Base-by-base conservation (phyloP, 37 sponge, comb jelly and placozoan genomes). In the Amphimedon queenslandica region DNA sequence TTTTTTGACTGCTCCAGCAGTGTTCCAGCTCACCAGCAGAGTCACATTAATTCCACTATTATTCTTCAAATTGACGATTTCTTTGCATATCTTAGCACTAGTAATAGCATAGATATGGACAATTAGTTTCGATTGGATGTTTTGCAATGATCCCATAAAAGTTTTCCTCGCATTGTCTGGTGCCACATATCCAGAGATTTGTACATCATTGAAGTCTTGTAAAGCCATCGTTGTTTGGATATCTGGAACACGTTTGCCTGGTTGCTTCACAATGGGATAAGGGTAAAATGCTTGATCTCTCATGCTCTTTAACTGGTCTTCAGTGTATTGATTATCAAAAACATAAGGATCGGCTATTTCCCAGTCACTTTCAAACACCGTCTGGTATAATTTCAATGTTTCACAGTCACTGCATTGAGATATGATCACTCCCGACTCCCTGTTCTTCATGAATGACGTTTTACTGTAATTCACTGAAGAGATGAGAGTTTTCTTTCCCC, bases 391-490 rank as follows among this genome's bases (percentile, higher is more conserved):
- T 34, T 37, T 35, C 8, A 73, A 41, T 6, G 73, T 77, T 23
- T 65, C 40, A 51, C 75, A 81, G n/a, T n/a, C n/a, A 41, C 63
- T 42, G 23, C 79, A 80, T 32, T 69, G 70, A 34, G 66, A 72
- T 31, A 92, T 3, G 21, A 92, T 73, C 40, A 92, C 88, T 25
- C 93, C 93, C 11, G 93, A 88, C 60, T 92, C 93, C 28, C 93
- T 72, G 75, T 92, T 92, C 84, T 67, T 70, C 39, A 57, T 76
- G 76, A 92, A 92, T 0, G 93, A 87, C 13, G 93, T 92, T 18
- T 84, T 36, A 40, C 86, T 87, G 77, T 79, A 92, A 85, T 92
- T 92, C 63, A 92, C 93, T 0, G 93, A 92, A 25, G 93, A 92
- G 11, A 92, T 72, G 13, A 77, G 66, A 0, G 93, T 92, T 40